Conservation (phyloP, 2,797 vertebrate genomes). For the Rhinella marina region DNA sequence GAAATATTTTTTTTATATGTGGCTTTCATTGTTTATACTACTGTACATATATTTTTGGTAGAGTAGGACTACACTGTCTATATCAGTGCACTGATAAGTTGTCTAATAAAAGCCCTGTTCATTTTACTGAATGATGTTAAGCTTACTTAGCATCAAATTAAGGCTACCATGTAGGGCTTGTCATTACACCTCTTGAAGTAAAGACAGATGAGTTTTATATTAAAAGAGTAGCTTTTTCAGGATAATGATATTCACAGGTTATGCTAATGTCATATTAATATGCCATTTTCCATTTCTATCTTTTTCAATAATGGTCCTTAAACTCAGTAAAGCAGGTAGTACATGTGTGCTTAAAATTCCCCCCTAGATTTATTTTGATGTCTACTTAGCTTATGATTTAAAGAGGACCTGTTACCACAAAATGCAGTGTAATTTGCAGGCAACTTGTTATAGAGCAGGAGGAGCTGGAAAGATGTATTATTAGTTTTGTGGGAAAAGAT, state of each 20-base stretch:
- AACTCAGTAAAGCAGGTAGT: background rate
- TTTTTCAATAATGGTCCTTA: background rate
- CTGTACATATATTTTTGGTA: too few species aligned
- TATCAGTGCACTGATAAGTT: too few species aligned
- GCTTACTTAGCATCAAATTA: background rate
- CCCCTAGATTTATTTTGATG: background rate
- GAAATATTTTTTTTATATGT: too few species aligned
- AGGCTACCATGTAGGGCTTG: background rate
- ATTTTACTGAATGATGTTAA: background rate
- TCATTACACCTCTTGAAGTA: background rate
- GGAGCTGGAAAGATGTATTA: too few species aligned
- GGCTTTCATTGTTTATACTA: too few species aligned
- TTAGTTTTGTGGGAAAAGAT: too few species aligned
- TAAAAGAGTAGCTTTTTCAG: background rate
- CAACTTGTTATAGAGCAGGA: too few species aligned
- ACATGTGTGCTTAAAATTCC: background rate
- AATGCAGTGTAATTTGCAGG: too few species aligned
- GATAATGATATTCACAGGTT: slow-evolving; percentile 15
- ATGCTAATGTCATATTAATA: slow-evolving; percentile 27
- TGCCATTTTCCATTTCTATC: background rate
- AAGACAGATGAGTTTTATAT: slow-evolving; percentile 12
- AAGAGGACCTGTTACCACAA: too few species aligned
- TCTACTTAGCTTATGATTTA: background rate
- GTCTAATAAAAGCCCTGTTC: too few species aligned
- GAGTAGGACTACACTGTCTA: too few species aligned